A percentile compares a stretch with the other conserved stretches of the same genome.
Conservation (phyloP, 1,140 invertebrate genomes). For the Octopus bimaculoides region DNA sequence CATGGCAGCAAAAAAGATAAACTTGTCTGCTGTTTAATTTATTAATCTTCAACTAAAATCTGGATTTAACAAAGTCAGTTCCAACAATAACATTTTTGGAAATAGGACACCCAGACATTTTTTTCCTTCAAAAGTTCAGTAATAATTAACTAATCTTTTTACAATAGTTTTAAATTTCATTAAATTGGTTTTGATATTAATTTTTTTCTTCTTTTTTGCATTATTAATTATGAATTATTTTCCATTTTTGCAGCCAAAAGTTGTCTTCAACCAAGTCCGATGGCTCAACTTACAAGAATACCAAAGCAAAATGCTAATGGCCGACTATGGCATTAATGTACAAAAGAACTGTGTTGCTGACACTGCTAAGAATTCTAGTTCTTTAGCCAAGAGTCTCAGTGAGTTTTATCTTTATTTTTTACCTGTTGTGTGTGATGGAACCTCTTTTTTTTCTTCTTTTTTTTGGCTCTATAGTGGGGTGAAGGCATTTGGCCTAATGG, state of each 20-base stretch:
- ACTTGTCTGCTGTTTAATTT: too few species aligned
- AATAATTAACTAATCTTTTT: too few species aligned
- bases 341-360: slow-evolving; percentile 91
- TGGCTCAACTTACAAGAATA: slow-evolving; percentile 94
- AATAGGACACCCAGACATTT: too few species aligned
- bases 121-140: too few species aligned
- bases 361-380: slow-evolving; percentile 67
- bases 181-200: too few species aligned
- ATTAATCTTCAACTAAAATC: too few species aligned
- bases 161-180: too few species aligned
- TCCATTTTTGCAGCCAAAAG: slow-evolving; percentile 8
- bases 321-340: slow-evolving; percentile 83
- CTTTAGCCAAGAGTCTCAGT: slow-evolving; percentile 76
- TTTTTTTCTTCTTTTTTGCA: too few species aligned
- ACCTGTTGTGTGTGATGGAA: background rate
- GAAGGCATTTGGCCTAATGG: background rate
- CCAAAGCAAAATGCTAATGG: slow-evolving; percentile 92
- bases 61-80: too few species aligned
- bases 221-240: background rate
- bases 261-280: slow-evolving; percentile 44
- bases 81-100: too few species aligned
- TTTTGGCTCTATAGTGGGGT: background rate
- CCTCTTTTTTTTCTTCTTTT: background rate
- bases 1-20: too few species aligned
- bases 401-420: slow-evolving; percentile 53